Evolutionary conservation across 2,113 vertebrate genomes (phyloP), one percentile per base, ranked within the genome.

Genomic region (Neolamprologus caudopunctatus): DNA sequence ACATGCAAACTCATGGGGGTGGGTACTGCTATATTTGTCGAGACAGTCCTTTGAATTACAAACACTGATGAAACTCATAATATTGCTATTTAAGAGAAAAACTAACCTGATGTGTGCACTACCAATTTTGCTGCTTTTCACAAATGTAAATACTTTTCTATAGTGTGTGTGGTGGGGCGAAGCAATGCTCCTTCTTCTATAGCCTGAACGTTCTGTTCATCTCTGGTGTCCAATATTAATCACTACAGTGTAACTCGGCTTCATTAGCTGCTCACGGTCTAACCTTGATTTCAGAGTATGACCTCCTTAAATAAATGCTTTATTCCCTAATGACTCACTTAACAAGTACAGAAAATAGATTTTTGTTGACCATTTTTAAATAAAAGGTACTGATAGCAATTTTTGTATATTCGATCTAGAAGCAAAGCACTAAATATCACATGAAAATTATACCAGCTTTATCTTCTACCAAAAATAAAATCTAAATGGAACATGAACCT

Each of bases 401-500:
- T 54, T 28, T 57, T 58, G 9, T 42, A 31, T 71, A 19, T 83
- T 54, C 3, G 2, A 83, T 71, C 13, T 37, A 6, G 3, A 80
- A 66, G 4, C 53, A 13, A 61, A 78, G 19, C 26, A 5, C 16
- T 6, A 47, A 47, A 9, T 21, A 19, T 26, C 55, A 24, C 14
- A 79, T 10, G 9, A 21, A 14, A 12, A 42, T n/a, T 7, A 47
- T 12, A n/a, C 35, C 47, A n/a, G 19, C 21, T 61, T 42, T 35
- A 5, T 83, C 47, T 57, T 10, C 16, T 50, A 82, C 40, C 14
- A 88, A 91, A 91, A 90, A 83, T 90, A 90, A 87, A 90, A 90
- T 88, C 73, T 13, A 87, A 85, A 92, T 90, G 88, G 92, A 92
- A 79, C 87, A 94, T 95, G 93, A 97, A 99, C 99, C 98, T 99